These are phyloP conservation scores for Vanessa tameamea DNA, from an alignment of 1,140 invertebrate species.

Conservation along the genomic window DNA sequence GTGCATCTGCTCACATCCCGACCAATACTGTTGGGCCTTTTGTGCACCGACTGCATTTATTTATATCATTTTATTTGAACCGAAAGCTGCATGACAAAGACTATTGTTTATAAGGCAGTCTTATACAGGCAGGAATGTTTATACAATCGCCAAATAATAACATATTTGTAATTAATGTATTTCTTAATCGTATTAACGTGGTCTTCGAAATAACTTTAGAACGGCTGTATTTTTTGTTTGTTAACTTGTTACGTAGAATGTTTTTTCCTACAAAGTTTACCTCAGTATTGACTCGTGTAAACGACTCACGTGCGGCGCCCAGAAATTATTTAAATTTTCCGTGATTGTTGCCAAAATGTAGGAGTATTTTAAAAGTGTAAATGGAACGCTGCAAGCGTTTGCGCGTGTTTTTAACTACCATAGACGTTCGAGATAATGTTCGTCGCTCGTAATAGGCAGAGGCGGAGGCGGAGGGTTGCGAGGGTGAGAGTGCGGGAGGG, in stretches of 20 bases:
- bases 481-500: conserved; percentile 32
- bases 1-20: conserved; percentile 22
- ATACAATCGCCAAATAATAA: too few relatives aligned
- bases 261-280: not conserved
- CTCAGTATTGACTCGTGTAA: conserved; percentile 3
- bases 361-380: conserved; percentile 23
- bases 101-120: not conserved
- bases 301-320: conserved; percentile 7
- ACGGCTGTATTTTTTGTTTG: too few relatives aligned
- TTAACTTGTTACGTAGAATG: too few relatives aligned
- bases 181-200: too few relatives aligned
- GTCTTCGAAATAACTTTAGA: too few relatives aligned
- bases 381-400: conserved; percentile 4
- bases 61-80: conserved; percentile 18
- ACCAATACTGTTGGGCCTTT: conserved; percentile 7
- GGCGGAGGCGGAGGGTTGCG: conserved; percentile 20
- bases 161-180: too few relatives aligned
- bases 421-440: conserved; percentile 13
- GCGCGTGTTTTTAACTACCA: conserved; percentile 10
- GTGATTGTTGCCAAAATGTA: conserved; percentile 27
- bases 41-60: conserved; percentile 24
- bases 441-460: conserved; percentile 3
- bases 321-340: conserved; percentile 4
- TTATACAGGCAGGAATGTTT: not conserved
- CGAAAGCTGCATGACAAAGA: not conserved